Conservation (phyloP, 2,888 invertebrate species). For the Plagiodera versicolora region DNA sequence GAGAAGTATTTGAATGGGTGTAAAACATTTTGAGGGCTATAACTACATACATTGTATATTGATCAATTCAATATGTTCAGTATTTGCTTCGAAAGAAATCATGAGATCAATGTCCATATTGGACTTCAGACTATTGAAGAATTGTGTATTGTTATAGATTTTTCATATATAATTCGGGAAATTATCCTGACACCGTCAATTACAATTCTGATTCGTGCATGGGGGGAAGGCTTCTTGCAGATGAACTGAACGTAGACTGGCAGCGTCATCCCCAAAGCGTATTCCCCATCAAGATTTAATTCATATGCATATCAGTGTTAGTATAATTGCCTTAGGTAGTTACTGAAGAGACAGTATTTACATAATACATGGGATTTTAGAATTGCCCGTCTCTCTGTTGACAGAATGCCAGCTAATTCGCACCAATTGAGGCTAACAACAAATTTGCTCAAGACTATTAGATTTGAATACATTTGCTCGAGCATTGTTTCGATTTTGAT, state of each 20-base stretch:
- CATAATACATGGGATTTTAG: constrained; percentile 34
- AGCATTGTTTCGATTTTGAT: constrained; percentile 19
- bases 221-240: constrained; percentile 15
- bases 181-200: constrained; percentile 10
- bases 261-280: constrained; percentile 21
- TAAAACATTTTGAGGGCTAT: no score
- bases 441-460: constrained; percentile 33
- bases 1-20: no score
- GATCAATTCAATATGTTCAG: no score
- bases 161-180: background rate
- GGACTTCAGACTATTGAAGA: background rate
- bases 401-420: constrained; percentile 31
- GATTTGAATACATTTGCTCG: constrained; percentile 25
- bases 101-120: no score
- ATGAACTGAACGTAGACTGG: constrained; percentile 26
- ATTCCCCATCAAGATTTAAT: constrained; percentile 31
- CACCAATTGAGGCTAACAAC: constrained; percentile 31
- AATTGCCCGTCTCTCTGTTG: constrained; percentile 32
- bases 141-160: background rate
- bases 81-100: no score
- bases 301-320: constrained; percentile 39
- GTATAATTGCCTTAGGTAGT: constrained; percentile 36
- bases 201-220: constrained; percentile 7
- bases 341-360: constrained; percentile 35
- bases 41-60: no score